Evolutionary conservation across 2,888 invertebrate genomes (phyloP), one percentile per base, ranked within the genome.

Genomic region (Encarsia formosa): DNA sequence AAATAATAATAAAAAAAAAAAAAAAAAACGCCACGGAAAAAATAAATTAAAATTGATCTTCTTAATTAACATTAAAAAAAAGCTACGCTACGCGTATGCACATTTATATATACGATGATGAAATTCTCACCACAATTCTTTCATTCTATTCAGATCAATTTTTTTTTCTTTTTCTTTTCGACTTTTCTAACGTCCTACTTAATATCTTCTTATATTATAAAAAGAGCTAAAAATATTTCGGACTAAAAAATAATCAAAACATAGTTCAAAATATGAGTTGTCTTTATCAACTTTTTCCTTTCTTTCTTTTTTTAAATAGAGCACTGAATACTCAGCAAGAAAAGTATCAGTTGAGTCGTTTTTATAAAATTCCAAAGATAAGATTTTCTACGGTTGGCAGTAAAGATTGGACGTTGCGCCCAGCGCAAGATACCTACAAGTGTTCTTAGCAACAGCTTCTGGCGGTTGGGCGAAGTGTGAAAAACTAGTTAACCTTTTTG

Each of bases 391-490:
- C 15, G 18, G 67, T 67, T 73, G 72, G 72, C 73, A 73, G 73
- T 71, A 70, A 63, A 69, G 64, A 64, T 61, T 69, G 68, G 69
- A 73, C 70, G 59, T 70, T 72, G 72, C 73, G 69, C 70, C 67
- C 69, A 69, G 72, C 71, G 72, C 72, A 70, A 73, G 59, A 63
- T 67, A 66, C 63, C 62, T 47, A 29, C n/a, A n/a, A n/a, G n/a
- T n/a, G 41, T 49, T 45, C 35, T 15, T 23, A 50, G 40, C 39
- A 57, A 45, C 55, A 68, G 69, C 66, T 63, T 67, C 65, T 67
- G 68, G 65, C 63, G 61, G 62, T 64, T 64, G 64, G 62, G 61
- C 64, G 67, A 63, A 59, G 63, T 59, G 55, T 50, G 42, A 32
- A 39, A 47, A 52, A 43, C 42, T 46, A 41, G 19, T 45, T 37